phyloP scores from a whole-genome alignment of 2,888 invertebrate genomes.

The Meghimatium bilineatum region DNA sequence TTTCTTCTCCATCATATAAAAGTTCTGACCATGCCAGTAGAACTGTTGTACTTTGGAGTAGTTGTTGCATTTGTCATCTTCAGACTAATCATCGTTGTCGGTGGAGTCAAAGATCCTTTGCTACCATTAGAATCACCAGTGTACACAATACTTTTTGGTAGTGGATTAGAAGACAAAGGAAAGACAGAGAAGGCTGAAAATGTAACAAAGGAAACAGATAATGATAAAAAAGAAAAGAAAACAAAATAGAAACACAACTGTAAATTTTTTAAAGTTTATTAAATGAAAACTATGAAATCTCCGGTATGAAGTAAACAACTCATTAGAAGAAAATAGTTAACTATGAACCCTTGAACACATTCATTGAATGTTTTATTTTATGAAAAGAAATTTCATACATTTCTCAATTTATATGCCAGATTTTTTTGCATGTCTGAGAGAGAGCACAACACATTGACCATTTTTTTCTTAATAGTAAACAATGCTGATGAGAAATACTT shows the following conservation, averaged over 20 bases:
- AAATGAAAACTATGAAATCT: no score
- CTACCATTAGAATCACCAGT: constrained; percentile 26
- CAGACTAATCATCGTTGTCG: constrained; percentile 5
- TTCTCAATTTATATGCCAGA: no score
- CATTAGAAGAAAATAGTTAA: no score
- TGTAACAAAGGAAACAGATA: neutral
- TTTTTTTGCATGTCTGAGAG: no score
- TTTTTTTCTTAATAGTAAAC: no score
- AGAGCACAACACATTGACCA: no score
- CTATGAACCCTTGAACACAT: no score
- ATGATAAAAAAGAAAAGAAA: constrained; percentile 17
- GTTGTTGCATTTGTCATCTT: constrained; percentile 26
- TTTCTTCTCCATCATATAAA: constrained; percentile 42
- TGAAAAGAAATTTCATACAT: no score
- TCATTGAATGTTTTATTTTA: no score
- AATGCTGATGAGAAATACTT: no score
- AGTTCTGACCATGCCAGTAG: constrained; percentile 29
- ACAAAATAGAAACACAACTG: neutral
- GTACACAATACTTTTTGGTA: constrained; percentile 31
- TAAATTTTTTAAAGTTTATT: neutral
- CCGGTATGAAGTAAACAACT: no score
- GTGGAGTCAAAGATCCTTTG: constrained; percentile 32
- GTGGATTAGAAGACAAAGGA: constrained; percentile 6
- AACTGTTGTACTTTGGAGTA: constrained; percentile 33
- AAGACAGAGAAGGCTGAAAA: neutral